phyloP scores from a whole-genome alignment of 2,113 vertebrate genomes.

The Piaya cayana region DNA sequence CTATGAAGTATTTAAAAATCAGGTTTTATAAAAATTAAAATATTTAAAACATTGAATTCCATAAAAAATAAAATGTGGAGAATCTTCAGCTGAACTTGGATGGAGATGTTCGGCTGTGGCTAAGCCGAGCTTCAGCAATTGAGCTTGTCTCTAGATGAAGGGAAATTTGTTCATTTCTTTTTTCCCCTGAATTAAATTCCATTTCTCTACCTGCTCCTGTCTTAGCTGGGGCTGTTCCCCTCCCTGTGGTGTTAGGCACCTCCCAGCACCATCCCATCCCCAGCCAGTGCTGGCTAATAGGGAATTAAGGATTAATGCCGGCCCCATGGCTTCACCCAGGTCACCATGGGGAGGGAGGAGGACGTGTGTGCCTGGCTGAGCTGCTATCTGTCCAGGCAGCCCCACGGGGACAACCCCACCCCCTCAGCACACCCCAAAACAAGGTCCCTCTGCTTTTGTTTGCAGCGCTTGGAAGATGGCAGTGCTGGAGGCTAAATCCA shows the following conservation, averaged over 20 bases:
- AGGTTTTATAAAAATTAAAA: background rate
- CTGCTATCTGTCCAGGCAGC: background rate
- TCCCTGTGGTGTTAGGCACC: accelerated
- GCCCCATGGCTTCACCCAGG: background rate
- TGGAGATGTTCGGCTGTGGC: accelerated
- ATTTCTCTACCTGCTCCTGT: background rate
- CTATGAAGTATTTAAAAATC: no score
- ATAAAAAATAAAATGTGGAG: background rate
- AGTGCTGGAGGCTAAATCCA: conserved; percentile 84
- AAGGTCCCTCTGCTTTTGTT: background rate
- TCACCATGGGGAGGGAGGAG: accelerated
- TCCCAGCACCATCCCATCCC: background rate
- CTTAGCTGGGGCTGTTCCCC: accelerated
- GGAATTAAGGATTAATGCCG: background rate
- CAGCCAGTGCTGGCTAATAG: accelerated
- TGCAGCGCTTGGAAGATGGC: conserved; percentile 92
- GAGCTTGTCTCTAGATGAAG: background rate
- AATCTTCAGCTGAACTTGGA: background rate
- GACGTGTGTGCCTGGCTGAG: accelerated
- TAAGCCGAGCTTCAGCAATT: background rate
- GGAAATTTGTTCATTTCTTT: background rate
- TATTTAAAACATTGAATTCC: no score
- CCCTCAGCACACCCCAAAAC: background rate
- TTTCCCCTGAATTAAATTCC: accelerated
- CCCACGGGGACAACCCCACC: background rate